Percentiles rank a stretch among this genome's conserved stretches.
phyloP scores from a whole-genome alignment of 2,113 vertebrate species.

The Triplophysa dalaica region DNA sequence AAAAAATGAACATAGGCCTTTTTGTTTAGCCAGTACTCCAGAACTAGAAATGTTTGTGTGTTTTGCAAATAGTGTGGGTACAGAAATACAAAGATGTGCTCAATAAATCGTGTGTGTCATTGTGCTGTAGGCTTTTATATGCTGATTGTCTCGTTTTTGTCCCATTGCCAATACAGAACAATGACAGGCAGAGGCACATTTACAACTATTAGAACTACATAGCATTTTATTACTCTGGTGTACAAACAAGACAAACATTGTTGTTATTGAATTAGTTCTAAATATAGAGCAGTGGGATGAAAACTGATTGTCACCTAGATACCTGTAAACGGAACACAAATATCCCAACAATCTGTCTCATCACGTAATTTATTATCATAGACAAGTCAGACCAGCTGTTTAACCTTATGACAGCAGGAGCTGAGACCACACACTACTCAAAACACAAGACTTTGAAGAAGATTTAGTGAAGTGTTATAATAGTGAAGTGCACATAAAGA shows the following conservation, averaged over 20 bases:
- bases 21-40: too few relatives aligned
- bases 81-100: conserved; percentile 12
- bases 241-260: background rate
- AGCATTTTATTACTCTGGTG: background rate
- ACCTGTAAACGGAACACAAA: background rate
- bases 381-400: background rate
- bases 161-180: conserved; percentile 9
- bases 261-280: background rate
- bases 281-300: background rate
- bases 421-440: background rate
- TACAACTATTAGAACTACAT: background rate
- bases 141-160: conserved; percentile 8
- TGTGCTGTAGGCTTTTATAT: conserved; percentile 24
- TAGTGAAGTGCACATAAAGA: background rate
- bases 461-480: background rate
- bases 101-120: conserved; percentile 26
- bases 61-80: conserved; percentile 8
- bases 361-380: background rate
- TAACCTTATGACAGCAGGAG: background rate
- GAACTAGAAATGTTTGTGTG: conserved; percentile 1
- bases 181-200: background rate
- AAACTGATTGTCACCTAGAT: conserved; percentile 15
- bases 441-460: background rate
- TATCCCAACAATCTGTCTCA: background rate
- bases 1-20: too few relatives aligned